phyloP scores from a whole-genome alignment of 2,113 vertebrate genomes.

The Strigops habroptila region DNA sequence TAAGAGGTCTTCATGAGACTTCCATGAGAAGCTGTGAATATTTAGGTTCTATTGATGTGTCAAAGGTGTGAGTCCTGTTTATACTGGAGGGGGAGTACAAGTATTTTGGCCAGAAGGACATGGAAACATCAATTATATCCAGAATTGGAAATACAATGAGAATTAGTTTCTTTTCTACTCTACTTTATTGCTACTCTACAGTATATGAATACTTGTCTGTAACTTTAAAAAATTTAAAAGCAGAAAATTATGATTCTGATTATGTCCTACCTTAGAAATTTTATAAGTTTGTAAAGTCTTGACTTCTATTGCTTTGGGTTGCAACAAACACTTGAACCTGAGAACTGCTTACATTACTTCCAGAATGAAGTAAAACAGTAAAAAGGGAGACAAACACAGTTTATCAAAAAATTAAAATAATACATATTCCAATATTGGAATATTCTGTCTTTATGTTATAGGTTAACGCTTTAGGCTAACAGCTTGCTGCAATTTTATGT shows the following conservation, averaged over 20 bases:
- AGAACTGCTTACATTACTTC: neutral
- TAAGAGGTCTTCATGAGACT: neutral
- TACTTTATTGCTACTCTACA: neutral
- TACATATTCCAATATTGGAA: neutral
- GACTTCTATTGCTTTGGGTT: neutral
- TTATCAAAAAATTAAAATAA: neutral
- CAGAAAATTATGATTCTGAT: neutral
- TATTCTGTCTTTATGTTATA: neutral
- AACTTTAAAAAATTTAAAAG: neutral
- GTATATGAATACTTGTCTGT: neutral
- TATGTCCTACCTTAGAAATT: fast-evolving
- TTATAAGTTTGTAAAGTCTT: neutral
- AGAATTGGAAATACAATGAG: neutral
- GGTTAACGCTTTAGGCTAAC: neutral
- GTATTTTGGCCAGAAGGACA: neutral
- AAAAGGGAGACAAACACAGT: neutral
- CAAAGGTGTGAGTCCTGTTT: neutral
- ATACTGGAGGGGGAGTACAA: neutral
- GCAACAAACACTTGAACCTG: neutral
- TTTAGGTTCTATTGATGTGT: neutral
- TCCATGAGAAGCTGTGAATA: neutral
- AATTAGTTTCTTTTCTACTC: neutral
- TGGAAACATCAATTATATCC: neutral
- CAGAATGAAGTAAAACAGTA: neutral
- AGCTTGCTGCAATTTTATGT: neutral